Percentiles rank a stretch among this genome's conserved stretches.
phyloP scores from a whole-genome alignment of 2,113 vertebrate species.

The Recurvirostra avosetta region DNA sequence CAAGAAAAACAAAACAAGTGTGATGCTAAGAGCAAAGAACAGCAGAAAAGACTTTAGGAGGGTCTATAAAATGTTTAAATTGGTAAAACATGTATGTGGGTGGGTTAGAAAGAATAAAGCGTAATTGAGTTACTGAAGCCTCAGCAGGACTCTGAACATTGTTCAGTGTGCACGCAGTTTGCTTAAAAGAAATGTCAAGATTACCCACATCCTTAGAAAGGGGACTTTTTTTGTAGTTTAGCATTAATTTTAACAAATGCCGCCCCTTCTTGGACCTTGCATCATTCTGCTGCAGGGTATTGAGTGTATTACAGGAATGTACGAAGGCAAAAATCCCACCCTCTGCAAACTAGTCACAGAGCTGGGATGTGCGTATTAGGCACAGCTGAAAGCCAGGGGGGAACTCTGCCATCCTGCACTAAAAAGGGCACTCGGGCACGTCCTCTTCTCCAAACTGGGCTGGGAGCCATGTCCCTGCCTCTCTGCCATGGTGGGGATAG shows the following conservation, averaged over 20 bases:
- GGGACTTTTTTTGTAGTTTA: constrained; percentile 6
- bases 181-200: constrained; percentile 44
- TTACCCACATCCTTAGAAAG: constrained; percentile 22
- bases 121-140: constrained; percentile 13
- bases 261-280: not conserved
- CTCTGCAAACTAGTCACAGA: not conserved
- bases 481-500: not conserved
- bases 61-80: constrained; percentile 51
- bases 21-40: not conserved
- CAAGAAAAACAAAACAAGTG: not conserved
- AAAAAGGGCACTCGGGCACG: not conserved
- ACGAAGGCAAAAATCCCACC: not conserved
- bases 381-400: not conserved
- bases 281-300: not conserved
- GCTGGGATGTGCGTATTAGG: not conserved
- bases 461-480: not conserved
- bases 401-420: not conserved
- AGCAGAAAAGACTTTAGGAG: constrained; percentile 13
- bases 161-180: not conserved
- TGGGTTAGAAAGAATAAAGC: constrained; percentile 30
- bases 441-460: not conserved
- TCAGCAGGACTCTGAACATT: constrained; percentile 13
- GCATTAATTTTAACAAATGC: not conserved
- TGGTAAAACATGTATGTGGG: constrained; percentile 43
- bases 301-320: not conserved